These are phyloP conservation scores for Leptodactylus fuscus DNA, from an alignment of 2,113 vertebrate genomes.

Conservation along the genomic window DNA sequence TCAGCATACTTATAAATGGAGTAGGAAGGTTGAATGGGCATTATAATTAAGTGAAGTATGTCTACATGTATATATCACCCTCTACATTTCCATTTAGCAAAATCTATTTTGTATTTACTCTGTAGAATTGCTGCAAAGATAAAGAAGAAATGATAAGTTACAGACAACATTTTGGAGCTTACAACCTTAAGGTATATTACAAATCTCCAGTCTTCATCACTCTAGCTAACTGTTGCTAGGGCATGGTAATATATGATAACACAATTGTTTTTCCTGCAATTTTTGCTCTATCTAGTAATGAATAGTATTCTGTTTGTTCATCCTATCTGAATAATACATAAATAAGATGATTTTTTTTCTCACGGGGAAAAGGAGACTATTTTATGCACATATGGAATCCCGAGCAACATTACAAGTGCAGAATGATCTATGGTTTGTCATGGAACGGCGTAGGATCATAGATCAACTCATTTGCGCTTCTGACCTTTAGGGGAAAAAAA, in stretches of 20 bases:
- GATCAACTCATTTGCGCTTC: slow-evolving; percentile 38
- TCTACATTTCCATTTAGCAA: not conserved
- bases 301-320: not conserved
- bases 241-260: not conserved
- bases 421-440: slow-evolving; percentile 36
- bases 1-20: slow-evolving; percentile 1
- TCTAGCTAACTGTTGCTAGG: not conserved
- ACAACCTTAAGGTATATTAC: not conserved
- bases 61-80: slow-evolving; percentile 2
- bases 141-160: not conserved
- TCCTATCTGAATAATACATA: slow-evolving; percentile 1
- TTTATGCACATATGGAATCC: slow-evolving; percentile 23
- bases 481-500: slow-evolving; percentile 45
- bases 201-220: not conserved
- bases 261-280: not conserved
- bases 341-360: not conserved
- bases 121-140: not conserved
- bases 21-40: slow-evolving; percentile 37
- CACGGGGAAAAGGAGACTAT: not conserved
- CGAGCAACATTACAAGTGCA: not conserved
- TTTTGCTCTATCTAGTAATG: not conserved
- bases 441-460: slow-evolving; percentile 33
- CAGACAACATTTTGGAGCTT: not conserved
- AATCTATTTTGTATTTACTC: not conserved
- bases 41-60: not conserved